Evolutionary conservation across 2,888 invertebrate genomes (phyloP).

Genomic region (Camponotus fellah): DNA sequence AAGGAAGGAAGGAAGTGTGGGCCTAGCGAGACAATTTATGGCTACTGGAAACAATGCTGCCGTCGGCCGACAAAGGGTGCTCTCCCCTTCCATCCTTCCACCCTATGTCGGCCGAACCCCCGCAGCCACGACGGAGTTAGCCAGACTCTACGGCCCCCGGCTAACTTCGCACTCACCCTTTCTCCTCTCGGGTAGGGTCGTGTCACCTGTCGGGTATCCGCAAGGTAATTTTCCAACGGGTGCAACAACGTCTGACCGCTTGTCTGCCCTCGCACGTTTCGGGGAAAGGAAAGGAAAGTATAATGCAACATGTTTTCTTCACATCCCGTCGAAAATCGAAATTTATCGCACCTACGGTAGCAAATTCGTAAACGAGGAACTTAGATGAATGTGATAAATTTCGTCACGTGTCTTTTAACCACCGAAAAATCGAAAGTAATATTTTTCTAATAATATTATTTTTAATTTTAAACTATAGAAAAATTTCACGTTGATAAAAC

Average conservation of each 20-base stretch:
- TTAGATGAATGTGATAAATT: conserved; percentile 33
- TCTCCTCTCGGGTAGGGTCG: conserved; percentile 28
- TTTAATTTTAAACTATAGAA: not conserved
- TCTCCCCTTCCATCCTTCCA: conserved; percentile 42
- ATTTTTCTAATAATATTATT: not conserved
- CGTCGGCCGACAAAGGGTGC: conserved; percentile 75
- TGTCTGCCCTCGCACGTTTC: conserved; percentile 54
- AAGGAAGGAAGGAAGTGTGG: conserved; percentile 74
- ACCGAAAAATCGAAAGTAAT: not conserved
- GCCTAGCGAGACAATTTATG: conserved; percentile 81
- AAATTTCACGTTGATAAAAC: not conserved
- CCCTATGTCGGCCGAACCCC: conserved; percentile 50
- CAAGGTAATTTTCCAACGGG: conserved; percentile 59
- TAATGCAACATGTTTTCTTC: conserved; percentile 19
- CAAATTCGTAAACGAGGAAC: conserved; percentile 16
- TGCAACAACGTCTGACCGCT: conserved; percentile 55
- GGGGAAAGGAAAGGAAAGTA: not conserved
- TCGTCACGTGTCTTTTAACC: conserved; percentile 4
- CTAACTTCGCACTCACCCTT: conserved; percentile 64
- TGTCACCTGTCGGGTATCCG: conserved; percentile 33
- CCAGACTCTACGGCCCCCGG: conserved; percentile 52
- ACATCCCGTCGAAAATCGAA: conserved; percentile 29
- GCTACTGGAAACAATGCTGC: conserved; percentile 80
- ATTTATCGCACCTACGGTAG: conserved; percentile 48
- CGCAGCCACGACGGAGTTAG: conserved; percentile 69